These are phyloP conservation scores for Poecilobothrus nobilitatus DNA, from an alignment of 2,888 invertebrate genomes.

Conservation along the genomic window DNA sequence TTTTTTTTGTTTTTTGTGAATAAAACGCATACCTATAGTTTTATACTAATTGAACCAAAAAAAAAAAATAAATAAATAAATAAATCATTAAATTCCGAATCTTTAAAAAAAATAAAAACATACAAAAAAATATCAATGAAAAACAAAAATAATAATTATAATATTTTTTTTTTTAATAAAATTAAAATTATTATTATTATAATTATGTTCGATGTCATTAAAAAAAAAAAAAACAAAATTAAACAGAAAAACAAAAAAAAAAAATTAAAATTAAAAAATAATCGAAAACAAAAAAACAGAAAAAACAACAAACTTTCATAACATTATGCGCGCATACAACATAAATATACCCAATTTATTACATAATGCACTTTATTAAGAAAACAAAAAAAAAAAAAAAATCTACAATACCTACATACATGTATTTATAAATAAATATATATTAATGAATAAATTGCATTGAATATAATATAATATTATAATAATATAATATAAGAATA, in stretches of 20 bases:
- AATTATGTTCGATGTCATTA: neutral
- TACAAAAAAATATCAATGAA: no score
- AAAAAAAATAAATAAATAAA: no score
- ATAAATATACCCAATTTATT: neutral
- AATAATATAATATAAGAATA: no score
- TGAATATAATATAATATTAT: no score
- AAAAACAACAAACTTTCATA: neutral
- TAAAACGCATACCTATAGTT: no score
- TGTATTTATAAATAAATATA: neutral
- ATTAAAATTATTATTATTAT: constrained; percentile 1
- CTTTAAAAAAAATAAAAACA: no score
- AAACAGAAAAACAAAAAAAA: neutral
- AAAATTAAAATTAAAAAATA: neutral
- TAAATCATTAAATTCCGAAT: no score
- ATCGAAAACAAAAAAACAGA: neutral
- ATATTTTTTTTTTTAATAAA: no score
- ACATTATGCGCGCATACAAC: constrained; percentile 1
- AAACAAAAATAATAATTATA: no score
- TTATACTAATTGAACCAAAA: no score
- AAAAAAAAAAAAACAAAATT: neutral
- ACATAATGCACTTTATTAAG: neutral
- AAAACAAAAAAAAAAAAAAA: no score
- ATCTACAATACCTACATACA: neutral
- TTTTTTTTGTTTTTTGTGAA: no score
- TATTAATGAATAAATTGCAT: neutral